These are phyloP conservation scores for Gobionotothen gibberifrons DNA, from an alignment of 2,797 vertebrate species.

Conservation along the genomic window DNA sequence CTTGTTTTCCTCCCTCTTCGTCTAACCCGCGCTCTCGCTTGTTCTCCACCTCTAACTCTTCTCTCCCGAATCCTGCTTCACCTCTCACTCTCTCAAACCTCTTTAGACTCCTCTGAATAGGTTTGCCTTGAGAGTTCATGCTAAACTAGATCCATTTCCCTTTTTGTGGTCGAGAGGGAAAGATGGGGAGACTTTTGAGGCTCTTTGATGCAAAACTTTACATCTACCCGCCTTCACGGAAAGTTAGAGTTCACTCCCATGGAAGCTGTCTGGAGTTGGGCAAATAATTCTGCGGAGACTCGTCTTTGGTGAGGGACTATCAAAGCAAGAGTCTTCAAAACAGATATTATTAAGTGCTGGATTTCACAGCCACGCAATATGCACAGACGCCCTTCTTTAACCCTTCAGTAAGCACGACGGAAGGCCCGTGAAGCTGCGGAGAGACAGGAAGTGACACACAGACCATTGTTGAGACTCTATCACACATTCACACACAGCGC, in stretches of 20 bases:
- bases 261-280: slow-evolving; percentile 49
- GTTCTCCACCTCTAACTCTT: slow-evolving; percentile 51
- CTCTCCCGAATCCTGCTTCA: background rate
- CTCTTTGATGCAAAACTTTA: slow-evolving; percentile 71
- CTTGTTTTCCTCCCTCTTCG: slow-evolving; percentile 45
- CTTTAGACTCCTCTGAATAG: slow-evolving; percentile 57
- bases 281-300: slow-evolving; percentile 61
- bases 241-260: slow-evolving; percentile 61
- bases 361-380: slow-evolving; percentile 46
- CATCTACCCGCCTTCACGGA: slow-evolving; percentile 61
- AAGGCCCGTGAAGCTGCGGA: slow-evolving; percentile 16
- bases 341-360: slow-evolving; percentile 62
- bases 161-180: slow-evolving; percentile 31
- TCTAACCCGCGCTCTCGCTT: slow-evolving; percentile 42
- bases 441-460: slow-evolving; percentile 33
- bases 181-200: slow-evolving; percentile 49
- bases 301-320: slow-evolving; percentile 63
- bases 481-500: slow-evolving; percentile 32
- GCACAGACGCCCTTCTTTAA: slow-evolving; percentile 4
- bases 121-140: slow-evolving; percentile 61
- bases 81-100: slow-evolving; percentile 35
- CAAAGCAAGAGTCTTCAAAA: slow-evolving; percentile 70
- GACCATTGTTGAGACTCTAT: slow-evolving; percentile 5
- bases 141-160: slow-evolving; percentile 43
- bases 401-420: slow-evolving; percentile 10